Evolutionary conservation across 1,140 invertebrate species (phyloP).

Genomic region (fruit fly (Drosophila melanogaster)): Release_6_plus_ISO1_MT NT_033777.3:12871501-12872000

Average conservation of each 20-base stretch:
- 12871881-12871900: slow-evolving; percentile 12
- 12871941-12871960: slow-evolving; percentile 28
- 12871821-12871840: background rate
- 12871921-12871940: slow-evolving; percentile 16
- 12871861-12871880: slow-evolving; percentile 19
- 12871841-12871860: slow-evolving; percentile 42
- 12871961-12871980: slow-evolving; percentile 51
- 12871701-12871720: slow-evolving; percentile 84
- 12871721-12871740: slow-evolving; percentile 83
- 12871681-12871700: slow-evolving; percentile 84
- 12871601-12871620: slow-evolving; percentile 42
- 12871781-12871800: background rate
- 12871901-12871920: slow-evolving; percentile 31
- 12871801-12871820: background rate
- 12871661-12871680: slow-evolving; percentile 83
- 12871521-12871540: slow-evolving; percentile 80
- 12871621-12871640: slow-evolving; percentile 18
- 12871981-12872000: slow-evolving; percentile 13
- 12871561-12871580: slow-evolving; percentile 21
- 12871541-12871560: slow-evolving; percentile 79
- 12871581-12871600: slow-evolving; percentile 22
- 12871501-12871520: slow-evolving; percentile 58
- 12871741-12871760: slow-evolving; percentile 82
- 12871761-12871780: slow-evolving; percentile 64
- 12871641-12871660: slow-evolving; percentile 61